Evolutionary conservation across 1,140 invertebrate species (phyloP).

Genomic region (Chironomus tepperi): DNA sequence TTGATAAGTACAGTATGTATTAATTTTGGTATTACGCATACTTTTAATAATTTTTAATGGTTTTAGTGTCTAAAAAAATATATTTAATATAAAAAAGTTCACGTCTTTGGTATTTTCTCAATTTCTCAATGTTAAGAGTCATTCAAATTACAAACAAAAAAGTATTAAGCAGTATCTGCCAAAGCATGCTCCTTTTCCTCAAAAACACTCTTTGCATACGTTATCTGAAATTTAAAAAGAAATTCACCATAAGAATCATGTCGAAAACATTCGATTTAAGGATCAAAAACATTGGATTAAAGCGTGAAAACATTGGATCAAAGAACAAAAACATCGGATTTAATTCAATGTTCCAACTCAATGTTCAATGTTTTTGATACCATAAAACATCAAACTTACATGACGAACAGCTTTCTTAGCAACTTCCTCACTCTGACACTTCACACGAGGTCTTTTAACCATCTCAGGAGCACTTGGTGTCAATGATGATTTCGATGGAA

Average conservation of each 20-base stretch:
- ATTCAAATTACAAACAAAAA: background rate
- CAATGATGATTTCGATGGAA: constrained; percentile 37
- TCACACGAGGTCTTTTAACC: constrained; percentile 64
- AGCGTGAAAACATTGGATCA: constrained; percentile 13
- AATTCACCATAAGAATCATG: background rate
- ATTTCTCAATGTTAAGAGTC: background rate
- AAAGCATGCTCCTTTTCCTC: constrained; percentile 64
- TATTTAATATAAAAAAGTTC: background rate
- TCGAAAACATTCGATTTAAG: too few species aligned
- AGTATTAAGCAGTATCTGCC: constrained; percentile 28
- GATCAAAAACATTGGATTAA: constrained; percentile 10
- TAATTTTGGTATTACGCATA: background rate
- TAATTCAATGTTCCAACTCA: too few species aligned
- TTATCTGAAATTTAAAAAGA: constrained; percentile 58
- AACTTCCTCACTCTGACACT: constrained; percentile 69
- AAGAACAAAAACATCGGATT: constrained; percentile 4
- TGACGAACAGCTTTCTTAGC: constrained; percentile 63
- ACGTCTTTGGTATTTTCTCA: background rate
- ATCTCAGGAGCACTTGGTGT: constrained; percentile 42
- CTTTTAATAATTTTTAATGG: background rate
- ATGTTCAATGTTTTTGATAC: constrained; percentile 16
- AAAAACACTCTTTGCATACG: constrained; percentile 78
- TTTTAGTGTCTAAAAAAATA: background rate
- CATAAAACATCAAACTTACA: constrained; percentile 36
- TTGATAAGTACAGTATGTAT: background rate